Evolutionary conservation across 2,888 invertebrate species (phyloP), one percentile per base, ranked within the genome.

Genomic region (Drosophila conformis): DNA sequence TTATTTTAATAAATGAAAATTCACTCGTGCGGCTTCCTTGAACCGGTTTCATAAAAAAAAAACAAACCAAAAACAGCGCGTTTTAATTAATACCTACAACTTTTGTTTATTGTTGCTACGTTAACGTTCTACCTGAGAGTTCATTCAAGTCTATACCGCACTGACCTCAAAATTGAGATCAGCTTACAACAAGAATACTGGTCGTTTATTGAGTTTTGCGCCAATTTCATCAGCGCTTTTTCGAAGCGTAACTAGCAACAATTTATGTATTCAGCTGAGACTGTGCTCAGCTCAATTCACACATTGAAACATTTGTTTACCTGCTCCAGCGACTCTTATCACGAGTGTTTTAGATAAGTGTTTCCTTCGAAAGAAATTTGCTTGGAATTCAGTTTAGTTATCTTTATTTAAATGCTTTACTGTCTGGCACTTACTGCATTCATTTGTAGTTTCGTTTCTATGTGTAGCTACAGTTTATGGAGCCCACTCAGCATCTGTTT

Each of bases 1-100:
- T 35, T 59, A 49, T 33, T 49, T 42, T 13, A 48, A 52, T 60
- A 29, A 36, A 42, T 21, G 31, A 42, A 60, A 49, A 46, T 29
- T 63, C 66, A 80, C 51, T 86, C 40, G 53, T 83, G 62, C 42
- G 84, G 87, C 82, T 84, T 83, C 87, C 31, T 7, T 35, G 27
- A 73, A 77, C 82, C 57, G 72, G 84, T 74, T 69, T 49, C 27
- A 25, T 7, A 51, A 42, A 51, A 64, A 68, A 67, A 67, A 60
- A 7, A 15, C 31, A 25, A 46, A 46, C 2, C 4, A 58, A 67
- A n/a, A 61, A 74, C 54, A 66, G 58, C 51, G 48, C 35, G 46
- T 54, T 61, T 61, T 64, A 74, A 70, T 83, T 67, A 68, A 62
- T 76, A 67, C 69, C 38, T 46, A 59, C 25, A 64, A 33, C 49